Conservation (phyloP, 2,113 vertebrate genomes). For the Poeciliopsis retropinna region DNA sequence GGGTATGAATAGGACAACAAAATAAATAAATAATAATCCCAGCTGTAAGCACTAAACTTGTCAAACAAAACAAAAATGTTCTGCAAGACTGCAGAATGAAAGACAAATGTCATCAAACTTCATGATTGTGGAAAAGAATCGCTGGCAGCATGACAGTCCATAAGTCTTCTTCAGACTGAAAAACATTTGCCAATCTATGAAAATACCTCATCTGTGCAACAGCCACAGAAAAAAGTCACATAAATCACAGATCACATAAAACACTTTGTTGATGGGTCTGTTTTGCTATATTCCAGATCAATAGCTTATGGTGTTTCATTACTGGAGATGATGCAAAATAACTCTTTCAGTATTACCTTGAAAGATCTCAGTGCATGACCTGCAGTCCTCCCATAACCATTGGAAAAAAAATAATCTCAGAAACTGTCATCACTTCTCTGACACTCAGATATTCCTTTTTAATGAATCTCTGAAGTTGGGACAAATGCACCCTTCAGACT, state of each 20-base stretch:
- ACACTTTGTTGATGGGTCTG: conserved; percentile 33
- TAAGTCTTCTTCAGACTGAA: conserved; percentile 31
- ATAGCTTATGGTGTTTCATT: conserved; percentile 11
- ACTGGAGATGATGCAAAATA: conserved; percentile 15
- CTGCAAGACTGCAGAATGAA: conserved; percentile 43
- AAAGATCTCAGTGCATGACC: conserved; percentile 18
- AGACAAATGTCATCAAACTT: conserved; percentile 43
- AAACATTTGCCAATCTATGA: conserved; percentile 15
- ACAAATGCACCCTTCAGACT: conserved; percentile 11
- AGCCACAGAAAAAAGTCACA: conserved; percentile 23
- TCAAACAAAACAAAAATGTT: conserved; percentile 24
- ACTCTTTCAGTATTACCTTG: conserved; percentile 35
- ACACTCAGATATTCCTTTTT: conserved; percentile 41
- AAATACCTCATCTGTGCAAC: background rate
- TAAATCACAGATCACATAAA: conserved; percentile 31
- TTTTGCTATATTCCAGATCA: conserved; percentile 40
- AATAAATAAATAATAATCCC: background rate
- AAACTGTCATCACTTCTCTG: conserved; percentile 14
- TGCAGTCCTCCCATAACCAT: background rate
- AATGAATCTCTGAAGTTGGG: conserved; percentile 17
- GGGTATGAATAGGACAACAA: conserved; percentile 12
- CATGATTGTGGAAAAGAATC: conserved; percentile 38
- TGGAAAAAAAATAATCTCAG: conserved; percentile 37
- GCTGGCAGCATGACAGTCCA: conserved; percentile 20
- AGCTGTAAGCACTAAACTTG: conserved; percentile 26